Conservation (phyloP, 2,797 vertebrate genomes). For the Rhinella marina region DNA sequence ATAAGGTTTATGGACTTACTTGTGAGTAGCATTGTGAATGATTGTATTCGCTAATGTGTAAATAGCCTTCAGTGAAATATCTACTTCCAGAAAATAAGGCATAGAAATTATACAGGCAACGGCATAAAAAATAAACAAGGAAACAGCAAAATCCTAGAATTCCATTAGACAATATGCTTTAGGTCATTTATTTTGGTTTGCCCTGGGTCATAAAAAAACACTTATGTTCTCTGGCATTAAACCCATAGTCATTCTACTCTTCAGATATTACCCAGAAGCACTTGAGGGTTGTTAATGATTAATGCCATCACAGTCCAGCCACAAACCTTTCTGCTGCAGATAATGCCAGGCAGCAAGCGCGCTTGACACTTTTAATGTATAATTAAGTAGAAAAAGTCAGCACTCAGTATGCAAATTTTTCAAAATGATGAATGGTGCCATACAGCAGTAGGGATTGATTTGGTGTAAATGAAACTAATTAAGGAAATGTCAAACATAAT, state of each 20-base stretch:
- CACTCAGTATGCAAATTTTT: constrained; percentile 99
- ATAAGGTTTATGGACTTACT: not conserved
- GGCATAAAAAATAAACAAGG: constrained; percentile 8
- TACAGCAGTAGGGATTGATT: constrained; percentile 99
- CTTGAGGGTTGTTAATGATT: constrained; percentile 96
- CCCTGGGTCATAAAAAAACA: constrained; percentile 87
- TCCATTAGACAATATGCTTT: constrained; percentile 78
- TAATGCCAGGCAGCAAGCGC: constrained; percentile 99
- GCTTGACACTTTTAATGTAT: constrained; percentile 99
- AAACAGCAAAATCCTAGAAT: constrained; percentile 60
- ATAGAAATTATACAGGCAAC: constrained; percentile 1
- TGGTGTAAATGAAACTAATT: constrained; percentile 98
- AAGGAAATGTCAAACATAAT: constrained; percentile 93
- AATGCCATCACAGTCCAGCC: constrained; percentile 98
- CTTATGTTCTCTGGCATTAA: constrained; percentile 86
- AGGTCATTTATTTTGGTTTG: constrained; percentile 93
- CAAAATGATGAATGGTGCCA: constrained; percentile 99
- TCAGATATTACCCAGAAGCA: constrained; percentile 89
- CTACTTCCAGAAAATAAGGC: constrained; percentile 1
- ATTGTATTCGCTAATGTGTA: not conserved
- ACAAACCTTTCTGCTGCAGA: constrained; percentile 99
- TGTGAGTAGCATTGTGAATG: not conserved
- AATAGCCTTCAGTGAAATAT: constrained; percentile 27
- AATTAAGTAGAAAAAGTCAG: constrained; percentile 99
- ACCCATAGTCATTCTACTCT: constrained; percentile 88